A percentile compares a stretch with the other conserved stretches of the same genome.
Evolutionary conservation across 1,140 invertebrate genomes (phyloP).

Genomic region (Drosophila pallidifrons): DNA sequence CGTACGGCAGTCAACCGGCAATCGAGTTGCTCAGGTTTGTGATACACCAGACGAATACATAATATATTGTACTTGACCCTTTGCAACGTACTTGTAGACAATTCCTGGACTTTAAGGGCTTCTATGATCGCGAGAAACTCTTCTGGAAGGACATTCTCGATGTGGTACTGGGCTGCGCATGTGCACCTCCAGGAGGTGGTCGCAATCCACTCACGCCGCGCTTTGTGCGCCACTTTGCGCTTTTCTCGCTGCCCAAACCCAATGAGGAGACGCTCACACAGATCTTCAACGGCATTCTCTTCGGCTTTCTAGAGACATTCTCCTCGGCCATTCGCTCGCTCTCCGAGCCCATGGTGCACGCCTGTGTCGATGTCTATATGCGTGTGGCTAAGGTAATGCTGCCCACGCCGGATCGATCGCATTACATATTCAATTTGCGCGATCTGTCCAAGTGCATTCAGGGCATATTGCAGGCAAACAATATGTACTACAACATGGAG

Average conservation of each 20-base stretch:
- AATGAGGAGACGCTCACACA: constrained; percentile 91
- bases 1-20: constrained; percentile 95
- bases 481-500: constrained; percentile 85
- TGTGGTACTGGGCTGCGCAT: constrained; percentile 92
- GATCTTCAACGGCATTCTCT: constrained; percentile 90
- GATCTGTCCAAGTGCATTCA: constrained; percentile 96
- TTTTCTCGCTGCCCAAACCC: constrained; percentile 90
- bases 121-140: constrained; percentile 94
- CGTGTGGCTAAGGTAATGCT: constrained; percentile 91
- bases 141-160: constrained; percentile 95
- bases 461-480: constrained; percentile 91
- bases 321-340: constrained; percentile 89
- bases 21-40: constrained; percentile 92
- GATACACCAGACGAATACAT: constrained; percentile 48
- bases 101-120: constrained; percentile 92
- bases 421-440: constrained; percentile 96
- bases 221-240: constrained; percentile 94
- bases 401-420: constrained; percentile 94
- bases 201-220: constrained; percentile 93
- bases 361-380: constrained; percentile 92
- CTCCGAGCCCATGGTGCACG: constrained; percentile 90
- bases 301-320: constrained; percentile 90
- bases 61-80: background rate
- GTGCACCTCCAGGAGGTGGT: constrained; percentile 95
- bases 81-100: constrained; percentile 86